Base-by-base conservation (phyloP, 2,888 invertebrate genomes). In the Erebia palarica region DNA sequence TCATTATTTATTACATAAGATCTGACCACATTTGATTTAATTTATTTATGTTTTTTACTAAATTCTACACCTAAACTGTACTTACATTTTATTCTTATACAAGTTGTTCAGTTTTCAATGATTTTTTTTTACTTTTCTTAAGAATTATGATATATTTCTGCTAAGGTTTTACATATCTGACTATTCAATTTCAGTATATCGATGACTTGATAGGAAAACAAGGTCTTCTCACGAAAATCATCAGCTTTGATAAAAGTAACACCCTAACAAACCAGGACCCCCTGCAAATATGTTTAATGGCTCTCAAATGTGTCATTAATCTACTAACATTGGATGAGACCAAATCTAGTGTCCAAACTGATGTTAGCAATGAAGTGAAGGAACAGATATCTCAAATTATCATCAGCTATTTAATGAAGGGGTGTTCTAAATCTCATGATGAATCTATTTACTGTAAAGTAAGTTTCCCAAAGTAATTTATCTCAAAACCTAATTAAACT, bases 381-480 rank as follows among this genome's bases (percentile, higher is more conserved):
- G 81, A 91, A 72, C 78, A 84, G 59, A 87, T 93, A 69, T 86
- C 89, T 47, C 78, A 87, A 78, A 77, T 90, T 68, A 86, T 94
- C 77, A 76, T 93, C 36, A 84, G 81, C 65, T 87, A 90, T 78
- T 77, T 94, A 58, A 81, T 89, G 81, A 88, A 81, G 72, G 87
- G 89, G 10, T 82, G 81, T 73, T 75, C 77, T 27, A 87, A 85
- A 71, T 78, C 80, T 63, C 85, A 88, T 75, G 92, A 94, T 85
- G 91, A 94, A 75, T 86, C 92, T 78, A 80, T 92, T 58, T 90
- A 92, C 80, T 92, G 89, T 80, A 94, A 94, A 87, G 94, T 68
- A 61, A 53, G 58, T 58, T 44, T 55, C 16, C 3, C 7, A 5
- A 14, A n/a, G 0, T 51, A n/a, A n/a, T 51, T 7, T 51, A 51